Conservation (phyloP, 2,113 vertebrate genomes). For the Calidris pugnax region DNA sequence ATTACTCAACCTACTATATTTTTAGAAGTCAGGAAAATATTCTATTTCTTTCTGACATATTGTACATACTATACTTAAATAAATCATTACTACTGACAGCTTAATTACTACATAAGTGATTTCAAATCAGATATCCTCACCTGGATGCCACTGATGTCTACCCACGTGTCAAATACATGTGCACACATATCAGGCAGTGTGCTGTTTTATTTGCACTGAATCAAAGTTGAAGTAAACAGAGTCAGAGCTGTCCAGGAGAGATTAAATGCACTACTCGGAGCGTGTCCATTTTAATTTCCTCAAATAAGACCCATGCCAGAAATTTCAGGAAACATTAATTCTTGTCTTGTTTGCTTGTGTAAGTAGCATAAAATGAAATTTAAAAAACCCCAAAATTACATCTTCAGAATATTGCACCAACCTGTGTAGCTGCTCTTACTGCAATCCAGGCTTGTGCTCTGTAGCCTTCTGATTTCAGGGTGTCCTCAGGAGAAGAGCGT, state of each 20-base stretch:
- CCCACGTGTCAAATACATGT: constrained; percentile 8
- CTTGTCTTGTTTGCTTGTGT: background rate
- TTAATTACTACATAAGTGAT: constrained; percentile 53
- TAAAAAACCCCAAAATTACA: background rate
- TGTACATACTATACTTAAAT: constrained; percentile 16
- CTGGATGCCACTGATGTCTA: constrained; percentile 1
- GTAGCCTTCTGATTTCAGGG: constrained; percentile 37
- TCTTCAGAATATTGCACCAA: constrained; percentile 50
- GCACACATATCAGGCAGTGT: background rate
- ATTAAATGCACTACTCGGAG: constrained; percentile 28
- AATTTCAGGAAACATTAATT: background rate
- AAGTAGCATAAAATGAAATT: background rate
- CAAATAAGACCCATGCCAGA: background rate
- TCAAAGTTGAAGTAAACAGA: constrained; percentile 30
- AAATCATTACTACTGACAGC: constrained; percentile 41
- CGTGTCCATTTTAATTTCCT: background rate
- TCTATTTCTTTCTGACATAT: background rate
- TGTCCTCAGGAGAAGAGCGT: background rate
- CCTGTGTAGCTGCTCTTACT: constrained; percentile 82
- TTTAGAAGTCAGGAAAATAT: background rate
- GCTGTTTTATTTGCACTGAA: constrained; percentile 47
- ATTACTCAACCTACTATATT: background rate
- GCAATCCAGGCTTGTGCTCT: constrained; percentile 80
- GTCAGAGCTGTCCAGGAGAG: background rate
- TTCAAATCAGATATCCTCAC: constrained; percentile 45